Evolutionary conservation across 2,113 vertebrate genomes (phyloP).

Genomic region (Pteronura brasiliensis): DNA sequence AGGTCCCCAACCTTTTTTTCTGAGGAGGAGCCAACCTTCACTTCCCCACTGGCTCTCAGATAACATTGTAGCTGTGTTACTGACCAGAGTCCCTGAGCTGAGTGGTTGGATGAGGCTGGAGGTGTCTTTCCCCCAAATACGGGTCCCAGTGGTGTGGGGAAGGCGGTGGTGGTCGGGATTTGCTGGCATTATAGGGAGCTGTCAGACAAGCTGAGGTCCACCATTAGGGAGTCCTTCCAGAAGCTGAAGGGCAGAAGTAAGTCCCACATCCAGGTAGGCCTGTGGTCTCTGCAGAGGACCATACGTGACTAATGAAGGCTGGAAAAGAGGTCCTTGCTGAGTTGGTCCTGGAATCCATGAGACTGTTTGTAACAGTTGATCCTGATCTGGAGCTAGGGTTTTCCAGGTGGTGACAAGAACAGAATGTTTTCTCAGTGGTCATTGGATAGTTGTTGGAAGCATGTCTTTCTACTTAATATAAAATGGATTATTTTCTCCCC

Average conservation of each 20-base stretch:
- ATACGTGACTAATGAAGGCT: background rate
- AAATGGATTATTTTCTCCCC: background rate
- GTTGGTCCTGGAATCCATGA: background rate
- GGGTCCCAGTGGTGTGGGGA: background rate
- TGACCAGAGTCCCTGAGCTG: background rate
- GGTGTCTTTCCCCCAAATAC: background rate
- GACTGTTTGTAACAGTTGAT: background rate
- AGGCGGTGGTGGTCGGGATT: background rate
- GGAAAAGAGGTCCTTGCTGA: background rate
- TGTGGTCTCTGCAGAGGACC: background rate
- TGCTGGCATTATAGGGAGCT: background rate
- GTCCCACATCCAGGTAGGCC: background rate
- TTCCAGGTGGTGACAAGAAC: background rate
- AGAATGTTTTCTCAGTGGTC: background rate
- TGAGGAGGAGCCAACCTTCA: background rate
- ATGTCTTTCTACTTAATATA: constrained; percentile 4
- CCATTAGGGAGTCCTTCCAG: background rate
- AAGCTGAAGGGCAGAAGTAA: background rate
- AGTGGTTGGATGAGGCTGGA: background rate
- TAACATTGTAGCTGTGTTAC: background rate
- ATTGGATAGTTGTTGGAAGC: background rate
- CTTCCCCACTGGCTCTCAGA: background rate
- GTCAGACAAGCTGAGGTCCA: background rate
- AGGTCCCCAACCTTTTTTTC: background rate
- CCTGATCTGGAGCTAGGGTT: background rate